A percentile compares a stretch with the other conserved stretches of the same genome.
These are phyloP conservation scores for Aradophagus sp. DNA, from an alignment of 1,140 invertebrate species.

Conservation along the genomic window DNA sequence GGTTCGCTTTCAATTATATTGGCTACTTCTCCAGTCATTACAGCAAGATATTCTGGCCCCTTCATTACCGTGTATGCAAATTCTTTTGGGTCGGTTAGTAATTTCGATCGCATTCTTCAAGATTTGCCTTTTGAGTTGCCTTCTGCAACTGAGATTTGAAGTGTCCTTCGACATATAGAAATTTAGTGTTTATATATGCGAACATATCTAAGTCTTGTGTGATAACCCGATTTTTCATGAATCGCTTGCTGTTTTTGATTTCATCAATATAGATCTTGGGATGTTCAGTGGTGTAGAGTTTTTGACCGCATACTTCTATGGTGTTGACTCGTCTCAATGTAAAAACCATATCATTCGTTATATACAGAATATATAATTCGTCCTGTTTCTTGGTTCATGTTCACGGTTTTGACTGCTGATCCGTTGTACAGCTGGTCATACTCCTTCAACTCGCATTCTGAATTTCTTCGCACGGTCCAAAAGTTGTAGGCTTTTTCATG, in stretches of 20 bases:
- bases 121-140: constrained; percentile 15
- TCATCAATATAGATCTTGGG: background rate
- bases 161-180: constrained; percentile 17
- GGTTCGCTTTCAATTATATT: constrained; percentile 5
- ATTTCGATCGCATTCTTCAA: constrained; percentile 5
- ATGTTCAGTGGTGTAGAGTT: background rate
- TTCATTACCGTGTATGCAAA: constrained; percentile 21
- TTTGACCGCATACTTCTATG: background rate
- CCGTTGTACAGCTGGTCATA: background rate
- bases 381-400: background rate
- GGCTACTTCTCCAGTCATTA: constrained; percentile 6
- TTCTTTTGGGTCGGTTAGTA: constrained; percentile 5
- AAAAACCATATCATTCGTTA: background rate
- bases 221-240: background rate
- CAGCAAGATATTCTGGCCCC: constrained; percentile 14
- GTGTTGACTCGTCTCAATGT: background rate
- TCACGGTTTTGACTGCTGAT: background rate
- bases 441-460: background rate
- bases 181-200: constrained; percentile 30
- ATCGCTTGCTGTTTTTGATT: background rate
- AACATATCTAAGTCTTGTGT: constrained; percentile 9
- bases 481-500: background rate
- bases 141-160: background rate
- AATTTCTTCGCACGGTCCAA: background rate
- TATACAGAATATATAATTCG: background rate